A percentile compares a stretch with the other conserved stretches of the same genome.
Conservation (phyloP, 35 echinoderm and acorn worm genomes). For the Strongylocentrotus purpuratus region DNA sequence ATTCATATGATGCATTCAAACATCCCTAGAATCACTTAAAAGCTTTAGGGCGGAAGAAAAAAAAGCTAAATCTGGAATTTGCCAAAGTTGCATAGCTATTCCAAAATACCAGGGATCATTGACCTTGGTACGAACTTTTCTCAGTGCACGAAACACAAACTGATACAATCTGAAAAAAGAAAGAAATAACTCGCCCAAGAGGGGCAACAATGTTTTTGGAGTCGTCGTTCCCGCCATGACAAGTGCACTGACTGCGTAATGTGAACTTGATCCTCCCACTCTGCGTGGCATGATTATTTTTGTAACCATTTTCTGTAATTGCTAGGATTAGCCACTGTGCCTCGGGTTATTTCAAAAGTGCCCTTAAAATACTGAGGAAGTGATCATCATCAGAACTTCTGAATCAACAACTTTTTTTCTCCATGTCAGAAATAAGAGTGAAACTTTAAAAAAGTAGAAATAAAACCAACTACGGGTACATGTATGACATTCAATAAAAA, state of each 20-base stretch:
- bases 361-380: slow-evolving; percentile 6
- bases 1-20: too few species aligned
- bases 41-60: neutral
- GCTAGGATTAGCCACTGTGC: neutral
- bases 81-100: neutral
- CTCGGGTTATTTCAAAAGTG: slow-evolving; percentile 9
- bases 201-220: neutral
- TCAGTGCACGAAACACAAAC: neutral
- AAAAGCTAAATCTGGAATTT: neutral
- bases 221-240: neutral
- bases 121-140: neutral
- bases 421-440: neutral
- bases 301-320: slow-evolving; percentile 13
- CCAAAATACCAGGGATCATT: neutral
- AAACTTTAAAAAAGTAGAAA: neutral
- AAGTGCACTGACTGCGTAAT: slow-evolving; percentile 22
- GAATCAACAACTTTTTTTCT: neutral
- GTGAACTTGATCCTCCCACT: slow-evolving; percentile 23
- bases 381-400: slow-evolving; percentile 30
- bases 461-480: too few species aligned
- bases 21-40: neutral
- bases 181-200: neutral
- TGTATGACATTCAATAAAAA: neutral
- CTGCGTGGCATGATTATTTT: slow-evolving; percentile 2
- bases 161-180: slow-evolving; percentile 3